Percentiles rank a stretch among this genome's conserved stretches.
phyloP scores from a whole-genome alignment of 2,797 vertebrate genomes.

The Silurus aristotelis region DNA sequence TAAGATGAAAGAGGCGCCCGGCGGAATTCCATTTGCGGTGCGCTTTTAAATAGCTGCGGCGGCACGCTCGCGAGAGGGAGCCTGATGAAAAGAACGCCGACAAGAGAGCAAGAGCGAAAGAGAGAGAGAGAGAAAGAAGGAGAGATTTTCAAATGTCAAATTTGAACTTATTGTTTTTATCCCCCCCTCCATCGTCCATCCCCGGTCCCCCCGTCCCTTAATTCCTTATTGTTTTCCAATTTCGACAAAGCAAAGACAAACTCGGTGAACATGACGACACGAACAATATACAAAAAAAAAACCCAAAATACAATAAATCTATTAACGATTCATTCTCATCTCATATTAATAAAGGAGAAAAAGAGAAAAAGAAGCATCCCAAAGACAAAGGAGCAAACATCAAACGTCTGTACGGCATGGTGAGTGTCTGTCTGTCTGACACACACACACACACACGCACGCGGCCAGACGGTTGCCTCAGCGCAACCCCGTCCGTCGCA shows the following conservation, averaged over 20 bases:
- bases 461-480: conserved; percentile 46
- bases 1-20: conserved; percentile 49
- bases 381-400: conserved; percentile 45
- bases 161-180: not conserved
- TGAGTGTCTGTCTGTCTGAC: conserved; percentile 14
- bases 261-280: not conserved
- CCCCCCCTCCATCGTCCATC: not conserved
- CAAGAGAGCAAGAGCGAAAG: conserved; percentile 22
- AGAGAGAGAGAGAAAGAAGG: not conserved
- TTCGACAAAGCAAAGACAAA: not conserved
- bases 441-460: not conserved
- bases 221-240: too few species aligned
- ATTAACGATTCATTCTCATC: conserved; percentile 21
- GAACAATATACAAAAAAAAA: not conserved
- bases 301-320: not conserved
- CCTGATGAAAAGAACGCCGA: conserved; percentile 52
- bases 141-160: conserved; percentile 6
- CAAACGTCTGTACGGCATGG: conserved; percentile 33
- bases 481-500: conserved; percentile 30
- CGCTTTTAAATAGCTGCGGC: conserved; percentile 55
- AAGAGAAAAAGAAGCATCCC: conserved; percentile 38
- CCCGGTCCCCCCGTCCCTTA: too few species aligned
- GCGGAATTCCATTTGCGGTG: conserved; percentile 56
- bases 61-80: conserved; percentile 41
- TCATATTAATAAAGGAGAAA: conserved; percentile 6